Evolutionary conservation across 1,140 invertebrate genomes (phyloP).

Genomic region (Drosophila lacteicornis): DNA sequence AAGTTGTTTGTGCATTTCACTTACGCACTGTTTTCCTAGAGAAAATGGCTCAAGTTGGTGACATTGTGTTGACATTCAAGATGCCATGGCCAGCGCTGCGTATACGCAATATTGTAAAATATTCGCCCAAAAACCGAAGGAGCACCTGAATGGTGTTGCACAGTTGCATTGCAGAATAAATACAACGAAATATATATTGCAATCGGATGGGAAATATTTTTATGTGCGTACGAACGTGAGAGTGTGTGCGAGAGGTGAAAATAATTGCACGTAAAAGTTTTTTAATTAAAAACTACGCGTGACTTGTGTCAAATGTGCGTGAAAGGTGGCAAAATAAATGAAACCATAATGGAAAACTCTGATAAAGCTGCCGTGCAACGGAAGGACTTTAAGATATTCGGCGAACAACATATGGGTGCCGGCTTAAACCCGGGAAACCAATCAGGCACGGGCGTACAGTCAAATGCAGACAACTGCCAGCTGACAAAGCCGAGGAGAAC

Average conservation of each 20-base stretch:
- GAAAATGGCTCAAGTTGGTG: slow-evolving; percentile 21
- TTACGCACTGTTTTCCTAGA: slow-evolving; percentile 49
- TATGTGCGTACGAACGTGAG: slow-evolving; percentile 10
- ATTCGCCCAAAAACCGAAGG: slow-evolving; percentile 25
- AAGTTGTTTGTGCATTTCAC: slow-evolving; percentile 62
- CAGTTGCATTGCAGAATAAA: slow-evolving; percentile 39
- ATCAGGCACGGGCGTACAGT: not conserved
- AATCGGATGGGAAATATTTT: slow-evolving; percentile 48
- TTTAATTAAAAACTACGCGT: slow-evolving; percentile 81
- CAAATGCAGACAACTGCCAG: slow-evolving; percentile 22
- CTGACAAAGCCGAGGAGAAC: slow-evolving; percentile 18
- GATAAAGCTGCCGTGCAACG: slow-evolving; percentile 42
- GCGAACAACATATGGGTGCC: slow-evolving; percentile 1
- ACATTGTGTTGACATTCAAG: slow-evolving; percentile 71
- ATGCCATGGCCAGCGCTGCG: slow-evolving; percentile 27
- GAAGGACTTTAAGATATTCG: slow-evolving; percentile 19
- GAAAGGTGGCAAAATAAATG: slow-evolving; percentile 49
- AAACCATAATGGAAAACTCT: slow-evolving; percentile 52
- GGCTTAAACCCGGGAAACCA: slow-evolving; percentile 26
- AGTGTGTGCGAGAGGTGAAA: slow-evolving; percentile 36
- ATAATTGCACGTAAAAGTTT: slow-evolving; percentile 80
- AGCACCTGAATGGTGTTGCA: slow-evolving; percentile 10
- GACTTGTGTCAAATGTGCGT: slow-evolving; percentile 71
- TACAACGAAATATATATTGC: slow-evolving; percentile 48
- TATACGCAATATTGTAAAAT: slow-evolving; percentile 60